A percentile compares a stretch with the other conserved stretches of the same genome.
Conservation (phyloP, 2,888 invertebrate genomes). For the Steinernema scapterisci region DNA sequence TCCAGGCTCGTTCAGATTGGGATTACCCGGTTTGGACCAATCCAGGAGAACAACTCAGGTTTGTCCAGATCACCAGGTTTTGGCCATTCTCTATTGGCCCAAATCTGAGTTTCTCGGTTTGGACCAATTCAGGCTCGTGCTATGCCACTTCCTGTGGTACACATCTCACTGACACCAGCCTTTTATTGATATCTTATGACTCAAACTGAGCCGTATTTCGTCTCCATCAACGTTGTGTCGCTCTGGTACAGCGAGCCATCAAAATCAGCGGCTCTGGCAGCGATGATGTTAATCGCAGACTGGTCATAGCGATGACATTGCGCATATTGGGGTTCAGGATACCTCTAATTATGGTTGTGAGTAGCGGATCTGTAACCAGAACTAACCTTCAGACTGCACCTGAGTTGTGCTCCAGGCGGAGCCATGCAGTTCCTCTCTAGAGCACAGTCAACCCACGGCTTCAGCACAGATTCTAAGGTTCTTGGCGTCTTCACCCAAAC, state of each 20-base stretch:
- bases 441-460: slow-evolving; percentile 18
- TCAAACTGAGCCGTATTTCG: no score
- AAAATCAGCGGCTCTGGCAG: background rate
- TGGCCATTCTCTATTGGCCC: no score
- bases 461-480: background rate
- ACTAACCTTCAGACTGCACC: background rate
- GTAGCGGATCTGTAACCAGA: background rate
- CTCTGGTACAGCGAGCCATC: background rate
- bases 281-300: slow-evolving; percentile 23
- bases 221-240: background rate
- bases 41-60: no score
- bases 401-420: background rate
- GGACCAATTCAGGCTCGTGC: no score
- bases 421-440: slow-evolving; percentile 29
- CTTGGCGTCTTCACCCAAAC: background rate
- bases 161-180: no score
- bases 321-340: background rate
- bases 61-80: no score
- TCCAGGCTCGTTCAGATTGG: no score
- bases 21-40: no score
- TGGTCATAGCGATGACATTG: slow-evolving; percentile 35
- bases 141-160: no score
- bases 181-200: no score
- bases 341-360: background rate
- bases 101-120: no score